A percentile compares a stretch with the other conserved stretches of the same genome.
phyloP scores from a whole-genome alignment of 2,113 vertebrate species.

The Silurus asotus region DNA sequence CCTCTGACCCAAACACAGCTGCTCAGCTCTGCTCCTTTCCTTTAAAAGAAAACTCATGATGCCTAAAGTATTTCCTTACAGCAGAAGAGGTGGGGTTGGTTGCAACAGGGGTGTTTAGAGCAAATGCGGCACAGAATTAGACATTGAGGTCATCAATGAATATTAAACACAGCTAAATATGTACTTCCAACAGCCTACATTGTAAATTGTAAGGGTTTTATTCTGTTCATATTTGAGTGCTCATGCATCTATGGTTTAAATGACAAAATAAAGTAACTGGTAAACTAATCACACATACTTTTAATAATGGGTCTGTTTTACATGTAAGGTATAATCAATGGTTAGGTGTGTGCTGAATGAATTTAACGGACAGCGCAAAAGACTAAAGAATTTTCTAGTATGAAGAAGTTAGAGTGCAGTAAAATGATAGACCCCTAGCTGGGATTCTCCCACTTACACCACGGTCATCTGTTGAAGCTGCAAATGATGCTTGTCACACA shows the following conservation, averaged over 20 bases:
- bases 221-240: not conserved
- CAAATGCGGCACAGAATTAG: not conserved
- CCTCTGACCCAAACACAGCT: constrained; percentile 24
- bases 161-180: not conserved
- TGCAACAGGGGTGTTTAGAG: not conserved
- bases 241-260: not conserved
- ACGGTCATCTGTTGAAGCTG: too few relatives aligned
- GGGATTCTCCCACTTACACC: too few relatives aligned
- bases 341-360: too few relatives aligned
- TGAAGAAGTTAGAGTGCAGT: too few relatives aligned
- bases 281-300: not conserved
- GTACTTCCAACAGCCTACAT: not conserved
- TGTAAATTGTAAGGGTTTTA: not conserved
- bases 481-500: too few relatives aligned
- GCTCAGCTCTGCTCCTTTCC: not conserved
- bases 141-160: not conserved
- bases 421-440: too few relatives aligned
- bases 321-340: not conserved
- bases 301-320: not conserved
- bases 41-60: constrained; percentile 20
- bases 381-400: too few relatives aligned
- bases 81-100: not conserved
- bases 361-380: too few relatives aligned
- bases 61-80: not conserved
- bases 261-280: not conserved